These are phyloP conservation scores for Upupa epops DNA, from an alignment of 2,113 vertebrate species.

Conservation along the genomic window DNA sequence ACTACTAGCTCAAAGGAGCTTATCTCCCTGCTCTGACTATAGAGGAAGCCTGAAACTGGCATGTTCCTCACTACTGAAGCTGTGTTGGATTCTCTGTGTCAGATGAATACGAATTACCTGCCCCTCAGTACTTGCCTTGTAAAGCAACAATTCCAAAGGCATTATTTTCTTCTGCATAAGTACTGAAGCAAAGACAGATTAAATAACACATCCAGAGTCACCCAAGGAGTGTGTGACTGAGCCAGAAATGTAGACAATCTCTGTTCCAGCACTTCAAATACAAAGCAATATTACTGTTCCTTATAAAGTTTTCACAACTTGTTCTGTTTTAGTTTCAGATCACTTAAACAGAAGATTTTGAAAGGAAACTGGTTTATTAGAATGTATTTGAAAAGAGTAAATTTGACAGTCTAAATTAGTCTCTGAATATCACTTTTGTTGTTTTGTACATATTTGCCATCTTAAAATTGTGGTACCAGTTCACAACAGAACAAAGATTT, in stretches of 20 bases:
- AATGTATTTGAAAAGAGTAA: not conserved
- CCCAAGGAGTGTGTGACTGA: not conserved
- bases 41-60: not conserved
- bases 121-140: not conserved
- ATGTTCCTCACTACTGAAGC: not conserved
- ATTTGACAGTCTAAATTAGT: not conserved
- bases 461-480: not conserved
- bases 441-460: not conserved
- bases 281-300: not conserved
- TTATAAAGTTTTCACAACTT: not conserved
- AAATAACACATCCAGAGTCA: not conserved
- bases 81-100: not conserved
- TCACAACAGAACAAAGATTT: constrained; percentile 19
- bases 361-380: not conserved
- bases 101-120: not conserved
- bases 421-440: not conserved
- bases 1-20: not conserved
- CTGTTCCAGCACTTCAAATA: not conserved
- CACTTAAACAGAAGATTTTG: not conserved
- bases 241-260: not conserved
- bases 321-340: not conserved
- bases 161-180: not conserved
- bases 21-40: not conserved
- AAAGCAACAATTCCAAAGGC: not conserved
- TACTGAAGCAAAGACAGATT: not conserved